Base-by-base conservation (phyloP, 2,113 vertebrate genomes). In the Delphinus delphis region DNA sequence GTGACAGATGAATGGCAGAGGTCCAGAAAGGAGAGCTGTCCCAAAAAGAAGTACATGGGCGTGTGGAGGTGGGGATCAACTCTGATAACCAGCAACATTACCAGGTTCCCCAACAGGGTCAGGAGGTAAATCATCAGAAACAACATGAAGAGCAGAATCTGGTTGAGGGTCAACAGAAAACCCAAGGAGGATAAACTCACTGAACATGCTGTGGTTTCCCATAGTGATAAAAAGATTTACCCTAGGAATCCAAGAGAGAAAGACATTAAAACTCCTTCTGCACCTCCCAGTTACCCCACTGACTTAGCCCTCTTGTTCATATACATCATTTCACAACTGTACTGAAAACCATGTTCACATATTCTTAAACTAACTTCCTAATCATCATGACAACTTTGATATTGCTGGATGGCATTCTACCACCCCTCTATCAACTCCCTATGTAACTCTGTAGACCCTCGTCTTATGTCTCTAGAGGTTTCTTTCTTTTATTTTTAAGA, bases 1-100 rank as follows among this genome's bases (percentile, higher is more conserved):
- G 94, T 55, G 68, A 96, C 28, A 84, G 36, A 89, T 2, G 97
- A 95, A 18, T 97, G 94, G 47, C 95, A 93, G 33, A 95, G 79
- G 62, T 97, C 97, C 9, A 91, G 67, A 65, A 97, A 67, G n/a
- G 77, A 88, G 8, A 41, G 84, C 31, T 96, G 82, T 38, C 58
- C 11, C 58, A 67, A 20, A 44, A 95, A 90, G 71, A 95, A 95
- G 79, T 47, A 84, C 80, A 85, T 95, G 70, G 70, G 70, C 3
- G 17, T 95, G 62, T 76, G 80, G 25, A 90, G 80, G 31, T 95
- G 38, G 18, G 88, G 58, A 58, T 85, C 88, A 47, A 21, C 12
- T 6, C 60, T 53, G 62, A 83, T 83, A 28, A 84, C 28, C 38
- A 89, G 25, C 47, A 90, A 31, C 58, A 95, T 41, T 28, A 84